Evolutionary conservation across 2,888 invertebrate species (phyloP), one percentile per base, ranked within the genome.

Genomic region (Agrotis segetum): DNA sequence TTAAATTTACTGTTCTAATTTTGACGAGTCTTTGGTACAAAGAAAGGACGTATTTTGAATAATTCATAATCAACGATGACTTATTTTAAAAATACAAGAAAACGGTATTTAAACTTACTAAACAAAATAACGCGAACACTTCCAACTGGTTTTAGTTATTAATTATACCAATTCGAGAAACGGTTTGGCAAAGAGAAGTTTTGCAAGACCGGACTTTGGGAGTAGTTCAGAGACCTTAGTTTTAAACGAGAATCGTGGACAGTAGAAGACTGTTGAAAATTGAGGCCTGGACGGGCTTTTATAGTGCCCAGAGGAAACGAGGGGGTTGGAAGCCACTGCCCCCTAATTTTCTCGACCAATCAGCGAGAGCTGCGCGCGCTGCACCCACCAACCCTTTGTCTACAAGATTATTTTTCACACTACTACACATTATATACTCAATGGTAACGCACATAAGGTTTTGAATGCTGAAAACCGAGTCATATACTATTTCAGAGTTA

Each of bases 331-430:
- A 55, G 70, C n/a, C 53, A 64, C 79, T 55, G 67, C 79, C 79
- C 82, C 77, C 21, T 59, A 64, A 56, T 21, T 64, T 19, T 29
- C 6, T n/a, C 65, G n/a, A 49, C 79, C 82, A 81, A 79, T 79
- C 62, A 64, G 62, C 46, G 58, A 65, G 17, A 17, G n/a, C n/a
- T 81, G 77, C 79, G 79, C 71, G 82, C 71, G 82, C 77, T 67
- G 17, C 46, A 49, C 21, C 60, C 44, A 53, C 61, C 71, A 58
- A 55, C 82, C 81, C 70, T 81, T 70, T 76, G 55, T 76, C 63
- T 70, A 19, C 59, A 40, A 52, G 9, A 55, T 40, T 46, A 19
- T 64, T 72, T 74, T 70, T 60, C 21, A 63, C 40, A 16, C 13
- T 13, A 21, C 13, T 60, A 49, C 5, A 74, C 40, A 61, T 66